Conservation (phyloP, 2,113 vertebrate genomes). For the Noturus placidus region DNA sequence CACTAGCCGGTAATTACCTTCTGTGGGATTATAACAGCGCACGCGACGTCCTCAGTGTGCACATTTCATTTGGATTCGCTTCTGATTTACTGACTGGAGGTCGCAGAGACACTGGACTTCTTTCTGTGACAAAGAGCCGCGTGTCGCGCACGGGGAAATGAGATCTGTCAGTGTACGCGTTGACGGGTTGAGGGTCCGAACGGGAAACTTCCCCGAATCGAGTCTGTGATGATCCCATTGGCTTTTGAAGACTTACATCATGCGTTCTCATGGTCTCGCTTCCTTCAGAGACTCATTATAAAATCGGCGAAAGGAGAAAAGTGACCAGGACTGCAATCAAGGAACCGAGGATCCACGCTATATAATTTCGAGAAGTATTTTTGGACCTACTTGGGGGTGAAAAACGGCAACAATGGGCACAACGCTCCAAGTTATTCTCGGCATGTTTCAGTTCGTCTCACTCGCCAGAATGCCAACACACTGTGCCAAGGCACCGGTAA, state of each 20-base stretch:
- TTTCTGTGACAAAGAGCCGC: constrained; percentile 22
- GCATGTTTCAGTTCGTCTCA: constrained; percentile 80
- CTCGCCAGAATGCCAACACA: constrained; percentile 74
- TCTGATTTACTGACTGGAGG: not conserved
- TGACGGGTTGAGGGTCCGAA: not conserved
- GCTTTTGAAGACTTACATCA: constrained; percentile 32
- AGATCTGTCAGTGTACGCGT: not conserved
- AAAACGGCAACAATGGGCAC: constrained; percentile 73
- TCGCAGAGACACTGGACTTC: not conserved
- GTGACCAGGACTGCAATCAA: constrained; percentile 27
- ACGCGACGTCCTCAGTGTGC: constrained; percentile 26
- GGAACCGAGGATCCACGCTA: not conserved
- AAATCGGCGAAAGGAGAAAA: constrained; percentile 33
- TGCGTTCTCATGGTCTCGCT: constrained; percentile 33
- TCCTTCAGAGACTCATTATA: constrained; percentile 2
- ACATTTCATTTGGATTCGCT: not conserved
- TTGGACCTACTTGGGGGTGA: constrained; percentile 24
- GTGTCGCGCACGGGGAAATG: not conserved
- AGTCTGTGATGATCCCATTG: constrained; percentile 24
- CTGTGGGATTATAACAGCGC: constrained; percentile 28
- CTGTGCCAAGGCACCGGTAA: constrained; percentile 72
- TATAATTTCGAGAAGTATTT: constrained; percentile 53
- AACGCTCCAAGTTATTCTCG: constrained; percentile 80
- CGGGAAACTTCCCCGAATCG: too few relatives aligned
- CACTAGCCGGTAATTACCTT: constrained; percentile 28